These are phyloP conservation scores for Popillia japonica DNA, from an alignment of 1,140 invertebrate genomes.

Conservation along the genomic window DNA sequence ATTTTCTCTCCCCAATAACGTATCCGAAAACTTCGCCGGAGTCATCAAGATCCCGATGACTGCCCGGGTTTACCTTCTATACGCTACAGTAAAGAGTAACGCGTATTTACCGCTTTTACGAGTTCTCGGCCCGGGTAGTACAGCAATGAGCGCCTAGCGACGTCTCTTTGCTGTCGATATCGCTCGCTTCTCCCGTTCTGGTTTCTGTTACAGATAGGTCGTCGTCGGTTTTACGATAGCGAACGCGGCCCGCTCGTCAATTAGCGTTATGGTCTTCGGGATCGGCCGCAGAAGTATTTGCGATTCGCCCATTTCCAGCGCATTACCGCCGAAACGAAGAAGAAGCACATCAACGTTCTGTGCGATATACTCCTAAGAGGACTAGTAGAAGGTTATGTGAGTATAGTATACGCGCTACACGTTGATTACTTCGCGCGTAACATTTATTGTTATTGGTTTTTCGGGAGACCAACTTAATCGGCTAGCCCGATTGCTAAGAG, in stretches of 20 bases:
- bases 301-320: constrained; percentile 16
- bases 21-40: constrained; percentile 2
- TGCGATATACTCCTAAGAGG: neutral
- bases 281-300: constrained; percentile 32
- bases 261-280: constrained; percentile 32
- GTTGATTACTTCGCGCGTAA: constrained; percentile 31
- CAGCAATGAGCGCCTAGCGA: constrained; percentile 19
- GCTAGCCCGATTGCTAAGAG: neutral
- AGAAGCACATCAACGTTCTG: neutral
- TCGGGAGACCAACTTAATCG: constrained; percentile 12
- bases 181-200: neutral
- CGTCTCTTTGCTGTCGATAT: constrained; percentile 9
- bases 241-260: neutral
- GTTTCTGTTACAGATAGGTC: constrained; percentile 21
- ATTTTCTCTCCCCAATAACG: constrained; percentile 11
- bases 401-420: neutral
- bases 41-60: neutral
- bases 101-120: constrained; percentile 31
- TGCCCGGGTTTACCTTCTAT: neutral
- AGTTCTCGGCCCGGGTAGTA: neutral
- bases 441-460: constrained; percentile 35
- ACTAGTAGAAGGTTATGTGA: neutral
- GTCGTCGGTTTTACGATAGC: constrained; percentile 28
- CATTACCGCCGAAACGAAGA: constrained; percentile 17
- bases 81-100: neutral